Conservation (phyloP, 37 sponge, comb jelly and placozoan genomes). For the Halichondria panicea region DNA sequence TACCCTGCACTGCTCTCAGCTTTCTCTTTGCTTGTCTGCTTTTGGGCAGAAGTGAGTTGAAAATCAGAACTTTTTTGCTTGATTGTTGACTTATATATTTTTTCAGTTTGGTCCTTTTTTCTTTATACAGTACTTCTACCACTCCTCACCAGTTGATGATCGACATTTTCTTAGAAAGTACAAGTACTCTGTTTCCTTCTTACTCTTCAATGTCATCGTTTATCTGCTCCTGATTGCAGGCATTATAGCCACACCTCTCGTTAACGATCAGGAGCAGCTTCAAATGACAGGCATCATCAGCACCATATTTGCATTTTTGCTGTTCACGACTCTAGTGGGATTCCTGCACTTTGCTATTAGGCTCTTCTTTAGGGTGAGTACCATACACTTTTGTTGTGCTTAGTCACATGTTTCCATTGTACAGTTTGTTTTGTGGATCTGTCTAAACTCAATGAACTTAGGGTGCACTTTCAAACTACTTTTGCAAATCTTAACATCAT, state of each 20-base stretch:
- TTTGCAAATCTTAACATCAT: too few species aligned
- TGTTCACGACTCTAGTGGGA: conserved; percentile 50
- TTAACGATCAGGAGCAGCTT: conserved; percentile 56
- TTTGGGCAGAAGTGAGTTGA: conserved; percentile 77
- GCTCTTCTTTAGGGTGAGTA: conserved; percentile 65
- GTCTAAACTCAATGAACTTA: too few species aligned
- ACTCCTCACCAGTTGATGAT: neutral
- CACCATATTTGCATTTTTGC: conserved; percentile 55
- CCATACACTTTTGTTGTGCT: too few species aligned
- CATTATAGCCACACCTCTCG: conserved; percentile 71
- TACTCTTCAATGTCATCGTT: conserved; percentile 54
- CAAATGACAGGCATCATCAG: conserved; percentile 52
- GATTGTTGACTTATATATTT: neutral
- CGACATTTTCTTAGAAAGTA: conserved; percentile 40
- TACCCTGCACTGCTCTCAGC: conserved; percentile 64
- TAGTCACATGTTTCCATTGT: neutral
- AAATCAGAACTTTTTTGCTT: too few species aligned
- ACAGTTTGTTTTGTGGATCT: too few species aligned
- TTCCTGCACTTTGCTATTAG: conserved; percentile 59
- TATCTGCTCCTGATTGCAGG: conserved; percentile 56
- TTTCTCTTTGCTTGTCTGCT: conserved; percentile 61
- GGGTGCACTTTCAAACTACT: too few species aligned
- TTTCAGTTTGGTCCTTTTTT: neutral
- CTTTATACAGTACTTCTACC: conserved; percentile 46
- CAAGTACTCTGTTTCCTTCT: conserved; percentile 37